Percentiles rank a stretch among this genome's conserved stretches.
phyloP scores from a whole-genome alignment of 2,113 vertebrate species.

The Stigmatopora nigra region DNA sequence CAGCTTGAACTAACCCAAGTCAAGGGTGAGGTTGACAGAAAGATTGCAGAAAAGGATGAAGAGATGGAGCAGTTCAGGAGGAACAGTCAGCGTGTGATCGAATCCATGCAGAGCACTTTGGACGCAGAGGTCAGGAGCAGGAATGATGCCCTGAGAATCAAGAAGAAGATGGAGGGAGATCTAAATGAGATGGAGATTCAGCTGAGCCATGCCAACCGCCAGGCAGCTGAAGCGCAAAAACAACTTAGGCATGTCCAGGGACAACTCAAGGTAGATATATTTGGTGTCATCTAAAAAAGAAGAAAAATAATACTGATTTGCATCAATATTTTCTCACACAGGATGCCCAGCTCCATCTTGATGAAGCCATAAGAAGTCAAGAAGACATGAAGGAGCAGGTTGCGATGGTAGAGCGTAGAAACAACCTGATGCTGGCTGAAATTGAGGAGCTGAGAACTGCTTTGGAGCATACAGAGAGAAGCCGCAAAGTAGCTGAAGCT shows the following conservation, averaged over 20 bases:
- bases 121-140: slow-evolving; percentile 68
- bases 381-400: slow-evolving; percentile 83
- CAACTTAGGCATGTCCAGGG: slow-evolving; percentile 71
- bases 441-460: slow-evolving; percentile 80
- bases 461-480: slow-evolving; percentile 81
- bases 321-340: slow-evolving; percentile 21
- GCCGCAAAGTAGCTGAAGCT: slow-evolving; percentile 81
- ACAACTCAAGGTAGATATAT: slow-evolving; percentile 65
- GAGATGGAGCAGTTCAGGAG: slow-evolving; percentile 71
- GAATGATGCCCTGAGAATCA: slow-evolving; percentile 66
- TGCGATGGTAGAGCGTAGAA: slow-evolving; percentile 83
- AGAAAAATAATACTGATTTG: not conserved
- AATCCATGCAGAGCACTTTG: slow-evolving; percentile 65
- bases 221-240: slow-evolving; percentile 71
- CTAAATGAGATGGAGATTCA: slow-evolving; percentile 74
- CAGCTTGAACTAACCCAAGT: slow-evolving; percentile 67
- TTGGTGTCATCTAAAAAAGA: not conserved
- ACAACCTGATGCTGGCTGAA: slow-evolving; percentile 79
- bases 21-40: slow-evolving; percentile 66
- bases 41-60: slow-evolving; percentile 68
- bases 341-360: slow-evolving; percentile 81
- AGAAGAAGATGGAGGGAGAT: slow-evolving; percentile 74
- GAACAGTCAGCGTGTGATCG: slow-evolving; percentile 67
- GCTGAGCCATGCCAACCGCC: slow-evolving; percentile 72
- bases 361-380: slow-evolving; percentile 76